phyloP scores from a whole-genome alignment of 2,888 invertebrate species.

The Oasisia sp. region DNA sequence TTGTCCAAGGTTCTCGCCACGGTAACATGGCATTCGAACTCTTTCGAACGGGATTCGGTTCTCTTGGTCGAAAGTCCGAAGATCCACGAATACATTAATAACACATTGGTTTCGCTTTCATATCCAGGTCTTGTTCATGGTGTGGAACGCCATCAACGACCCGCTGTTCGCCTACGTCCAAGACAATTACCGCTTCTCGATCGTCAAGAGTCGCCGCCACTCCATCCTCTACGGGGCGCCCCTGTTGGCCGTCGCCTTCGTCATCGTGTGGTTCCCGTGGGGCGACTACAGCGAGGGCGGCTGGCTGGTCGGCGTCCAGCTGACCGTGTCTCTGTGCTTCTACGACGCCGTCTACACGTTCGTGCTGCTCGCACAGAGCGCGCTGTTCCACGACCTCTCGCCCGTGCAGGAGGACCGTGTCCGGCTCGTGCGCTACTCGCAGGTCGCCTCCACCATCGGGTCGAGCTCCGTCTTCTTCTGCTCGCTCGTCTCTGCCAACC shows the following conservation, averaged over 20 bases:
- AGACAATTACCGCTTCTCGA: slow-evolving; percentile 53
- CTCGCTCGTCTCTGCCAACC: slow-evolving; percentile 55
- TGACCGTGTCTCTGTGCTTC: slow-evolving; percentile 64
- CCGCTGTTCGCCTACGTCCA: slow-evolving; percentile 67
- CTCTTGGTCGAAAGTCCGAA: too few species aligned
- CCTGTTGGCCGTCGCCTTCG: slow-evolving; percentile 62
- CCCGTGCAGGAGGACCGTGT: slow-evolving; percentile 57
- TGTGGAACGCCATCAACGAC: slow-evolving; percentile 69
- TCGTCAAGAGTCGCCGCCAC: slow-evolving; percentile 62
- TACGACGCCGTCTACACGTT: slow-evolving; percentile 67
- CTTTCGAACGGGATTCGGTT: too few species aligned
- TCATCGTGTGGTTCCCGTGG: slow-evolving; percentile 66
- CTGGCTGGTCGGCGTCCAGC: slow-evolving; percentile 65
- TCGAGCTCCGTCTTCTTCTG: slow-evolving; percentile 51
- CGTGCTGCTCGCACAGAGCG: slow-evolving; percentile 63
- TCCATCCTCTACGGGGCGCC: slow-evolving; percentile 65
- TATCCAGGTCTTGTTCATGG: slow-evolving; percentile 60
- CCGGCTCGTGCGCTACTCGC: slow-evolving; percentile 59
- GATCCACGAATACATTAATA: too few species aligned
- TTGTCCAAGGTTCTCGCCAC: too few species aligned
- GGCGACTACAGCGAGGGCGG: slow-evolving; percentile 44
- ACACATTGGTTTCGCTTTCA: background rate
- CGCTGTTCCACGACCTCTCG: slow-evolving; percentile 64
- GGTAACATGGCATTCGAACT: too few species aligned
- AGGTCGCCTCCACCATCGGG: slow-evolving; percentile 51